A percentile compares a stretch with the other conserved stretches of the same genome.
These are phyloP conservation scores for Presbytis comata DNA, from an alignment of 2,797 vertebrate species.

Conservation along the genomic window DNA sequence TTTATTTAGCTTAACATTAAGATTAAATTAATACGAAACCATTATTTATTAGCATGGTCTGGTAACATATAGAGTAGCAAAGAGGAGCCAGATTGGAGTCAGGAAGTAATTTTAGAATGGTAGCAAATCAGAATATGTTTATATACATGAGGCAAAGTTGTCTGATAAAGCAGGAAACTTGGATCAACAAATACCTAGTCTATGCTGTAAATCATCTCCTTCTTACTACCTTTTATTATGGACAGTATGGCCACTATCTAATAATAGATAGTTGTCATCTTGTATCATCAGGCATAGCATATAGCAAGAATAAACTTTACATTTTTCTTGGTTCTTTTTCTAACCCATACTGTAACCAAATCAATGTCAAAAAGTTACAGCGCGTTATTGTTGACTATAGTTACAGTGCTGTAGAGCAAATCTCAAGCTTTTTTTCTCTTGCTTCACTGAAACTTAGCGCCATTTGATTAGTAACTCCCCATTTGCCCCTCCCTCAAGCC, in stretches of 20 bases:
- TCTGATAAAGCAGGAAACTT: neutral
- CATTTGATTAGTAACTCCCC: neutral
- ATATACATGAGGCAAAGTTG: neutral
- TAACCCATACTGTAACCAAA: neutral
- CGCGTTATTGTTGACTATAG: no score
- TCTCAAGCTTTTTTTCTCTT: neutral
- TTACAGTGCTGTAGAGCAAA: neutral
- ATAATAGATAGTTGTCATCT: neutral
- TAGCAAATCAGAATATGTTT: neutral
- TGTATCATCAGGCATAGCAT: neutral
- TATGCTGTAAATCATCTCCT: neutral
- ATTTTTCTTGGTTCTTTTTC: neutral
- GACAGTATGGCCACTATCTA: neutral
- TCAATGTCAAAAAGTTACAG: neutral
- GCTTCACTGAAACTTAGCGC: neutral
- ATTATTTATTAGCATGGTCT: neutral
- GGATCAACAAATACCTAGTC: neutral
- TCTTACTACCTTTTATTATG: neutral
- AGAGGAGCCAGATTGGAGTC: neutral
- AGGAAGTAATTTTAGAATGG: neutral
- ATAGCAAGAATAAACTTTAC: neutral
- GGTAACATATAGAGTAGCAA: neutral
- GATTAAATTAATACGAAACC: neutral
- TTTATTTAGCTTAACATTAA: slow-evolving; percentile 27
- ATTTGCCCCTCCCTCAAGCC: neutral